Percentiles rank a stretch among this genome's conserved stretches.
Evolutionary conservation across 1,140 invertebrate genomes (phyloP).

Genomic region (Artemia franciscana): DNA sequence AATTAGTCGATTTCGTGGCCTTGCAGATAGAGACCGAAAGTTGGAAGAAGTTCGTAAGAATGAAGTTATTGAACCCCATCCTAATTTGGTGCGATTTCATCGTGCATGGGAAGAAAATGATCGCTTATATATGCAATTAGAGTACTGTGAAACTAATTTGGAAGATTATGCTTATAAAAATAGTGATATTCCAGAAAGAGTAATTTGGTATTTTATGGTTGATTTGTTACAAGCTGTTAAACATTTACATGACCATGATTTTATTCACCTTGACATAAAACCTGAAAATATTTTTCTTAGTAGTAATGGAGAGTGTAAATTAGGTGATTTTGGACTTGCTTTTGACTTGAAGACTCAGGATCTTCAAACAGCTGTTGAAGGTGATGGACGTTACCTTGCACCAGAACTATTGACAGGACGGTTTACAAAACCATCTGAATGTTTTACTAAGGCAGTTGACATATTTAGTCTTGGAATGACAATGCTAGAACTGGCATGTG

Average conservation of each 20-base stretch:
- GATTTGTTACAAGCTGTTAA: constrained; percentile 33
- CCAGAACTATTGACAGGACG: constrained; percentile 38
- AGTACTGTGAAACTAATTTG: constrained; percentile 31
- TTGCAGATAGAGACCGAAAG: constrained; percentile 32
- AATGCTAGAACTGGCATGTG: constrained; percentile 40
- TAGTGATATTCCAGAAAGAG: constrained; percentile 24
- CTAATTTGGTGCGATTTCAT: constrained; percentile 38
- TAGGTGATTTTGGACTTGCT: constrained; percentile 50
- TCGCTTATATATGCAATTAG: constrained; percentile 43
- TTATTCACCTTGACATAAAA: constrained; percentile 52
- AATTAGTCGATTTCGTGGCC: constrained; percentile 30
- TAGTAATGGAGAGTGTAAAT: constrained; percentile 34
- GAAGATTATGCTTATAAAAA: constrained; percentile 21
- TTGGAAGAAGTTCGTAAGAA: constrained; percentile 43
- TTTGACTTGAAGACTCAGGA: constrained; percentile 27
- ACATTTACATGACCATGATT: constrained; percentile 35
- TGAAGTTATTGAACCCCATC: constrained; percentile 36
- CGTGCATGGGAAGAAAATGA: constrained; percentile 48
- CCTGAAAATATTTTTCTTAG: constrained; percentile 44
- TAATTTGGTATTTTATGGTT: constrained; percentile 28
- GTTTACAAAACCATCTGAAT: too few relatives aligned
- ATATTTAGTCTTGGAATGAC: constrained; percentile 45
- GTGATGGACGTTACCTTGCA: constrained; percentile 49
- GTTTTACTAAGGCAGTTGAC: constrained; percentile 31
- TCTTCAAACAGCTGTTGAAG: constrained; percentile 28